phyloP scores from a whole-genome alignment of 2,113 vertebrate genomes.

The Sus scrofa region T2T-Sscrofa CM000816.6:93426501-93427000 shows the following conservation, averaged over 20 bases:
- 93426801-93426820: constrained; percentile 69
- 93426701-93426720: constrained; percentile 58
- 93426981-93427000: constrained; percentile 58
- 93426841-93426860: constrained; percentile 70
- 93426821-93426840: constrained; percentile 63
- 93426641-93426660: background rate
- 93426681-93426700: constrained; percentile 27
- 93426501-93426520: background rate
- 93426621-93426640: background rate
- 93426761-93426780: constrained; percentile 49
- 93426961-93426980: constrained; percentile 60
- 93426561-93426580: background rate
- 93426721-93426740: constrained; percentile 62
- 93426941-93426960: constrained; percentile 68
- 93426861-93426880: constrained; percentile 72
- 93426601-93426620: background rate
- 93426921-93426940: constrained; percentile 72
- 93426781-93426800: constrained; percentile 62
- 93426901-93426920: constrained; percentile 76
- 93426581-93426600: background rate
- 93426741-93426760: constrained; percentile 43
- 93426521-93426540: background rate
- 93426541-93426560: background rate
- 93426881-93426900: constrained; percentile 60
- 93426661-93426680: constrained; percentile 32